These are phyloP conservation scores for Darevskia mixta DNA, from an alignment of 2,797 vertebrate species.

Conservation along the genomic window DNA sequence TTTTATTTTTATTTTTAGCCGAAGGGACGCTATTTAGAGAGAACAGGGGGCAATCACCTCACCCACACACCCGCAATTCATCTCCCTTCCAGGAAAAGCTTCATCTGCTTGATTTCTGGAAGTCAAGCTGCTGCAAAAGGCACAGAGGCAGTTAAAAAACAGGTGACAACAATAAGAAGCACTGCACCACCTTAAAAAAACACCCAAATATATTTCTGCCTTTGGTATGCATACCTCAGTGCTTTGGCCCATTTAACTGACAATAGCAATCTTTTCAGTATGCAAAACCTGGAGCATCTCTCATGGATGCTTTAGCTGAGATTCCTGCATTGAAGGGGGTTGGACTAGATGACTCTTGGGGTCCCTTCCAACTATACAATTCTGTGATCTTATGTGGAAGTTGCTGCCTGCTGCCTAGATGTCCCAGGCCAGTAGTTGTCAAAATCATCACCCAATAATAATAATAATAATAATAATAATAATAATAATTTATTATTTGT, in stretches of 20 bases:
- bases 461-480: no score
- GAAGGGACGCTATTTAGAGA: background rate
- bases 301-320: no score
- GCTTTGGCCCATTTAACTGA: background rate
- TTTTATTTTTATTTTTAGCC: background rate
- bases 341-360: no score
- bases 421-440: background rate
- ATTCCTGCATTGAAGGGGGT: no score
- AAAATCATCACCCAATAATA: no score
- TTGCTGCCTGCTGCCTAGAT: background rate
- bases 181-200: no score
- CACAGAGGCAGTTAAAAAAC: background rate
- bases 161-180: background rate
- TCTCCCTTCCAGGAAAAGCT: background rate
- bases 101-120: background rate
- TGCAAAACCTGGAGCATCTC: background rate
- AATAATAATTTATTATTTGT: no score
- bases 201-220: no score
- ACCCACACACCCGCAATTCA: background rate
- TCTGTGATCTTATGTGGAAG: no score
- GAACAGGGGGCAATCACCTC: background rate
- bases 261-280: background rate
- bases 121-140: background rate
- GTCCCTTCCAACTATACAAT: no score
- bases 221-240: no score